A percentile compares a stretch with the other conserved stretches of the same genome.
phyloP scores from a whole-genome alignment of 2,888 invertebrate genomes.

The Drosophila ustulata region DNA sequence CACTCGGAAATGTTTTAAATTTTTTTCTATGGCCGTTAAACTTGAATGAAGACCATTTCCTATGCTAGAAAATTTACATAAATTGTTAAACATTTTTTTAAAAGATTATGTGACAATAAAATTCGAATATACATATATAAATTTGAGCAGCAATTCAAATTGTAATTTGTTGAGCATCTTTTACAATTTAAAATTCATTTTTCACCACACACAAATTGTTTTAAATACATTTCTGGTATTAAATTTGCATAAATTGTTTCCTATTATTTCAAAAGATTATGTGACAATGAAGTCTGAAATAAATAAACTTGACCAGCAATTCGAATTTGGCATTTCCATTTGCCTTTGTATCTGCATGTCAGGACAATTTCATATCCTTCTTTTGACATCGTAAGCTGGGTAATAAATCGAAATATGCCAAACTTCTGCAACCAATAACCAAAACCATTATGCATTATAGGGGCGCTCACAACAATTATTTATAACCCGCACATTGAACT shows the following conservation, averaged over 20 bases:
- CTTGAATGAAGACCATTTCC: background rate
- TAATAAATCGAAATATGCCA: conserved; percentile 17
- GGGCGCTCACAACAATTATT: conserved; percentile 39
- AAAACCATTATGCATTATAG: conserved; percentile 28
- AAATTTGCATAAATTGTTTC: background rate
- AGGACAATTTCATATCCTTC: background rate
- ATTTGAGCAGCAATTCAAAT: background rate
- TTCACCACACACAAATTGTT: no score
- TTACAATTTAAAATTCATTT: no score
- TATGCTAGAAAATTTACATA: background rate
- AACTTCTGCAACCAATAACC: conserved; percentile 27
- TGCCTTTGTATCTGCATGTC: background rate
- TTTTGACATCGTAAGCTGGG: background rate
- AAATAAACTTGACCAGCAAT: background rate
- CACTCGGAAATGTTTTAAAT: background rate
- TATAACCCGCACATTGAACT: conserved; percentile 56
- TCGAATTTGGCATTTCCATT: background rate
- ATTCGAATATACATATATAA: background rate
- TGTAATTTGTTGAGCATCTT: no score
- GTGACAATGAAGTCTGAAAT: background rate
- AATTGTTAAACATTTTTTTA: background rate
- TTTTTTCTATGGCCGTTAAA: background rate
- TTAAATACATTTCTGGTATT: no score
- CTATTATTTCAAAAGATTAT: background rate
- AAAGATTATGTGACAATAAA: background rate